A percentile compares a stretch with the other conserved stretches of the same genome.
Evolutionary conservation across 2,113 vertebrate species (phyloP).

Genomic region (Nothoprocta perdicaria): DNA sequence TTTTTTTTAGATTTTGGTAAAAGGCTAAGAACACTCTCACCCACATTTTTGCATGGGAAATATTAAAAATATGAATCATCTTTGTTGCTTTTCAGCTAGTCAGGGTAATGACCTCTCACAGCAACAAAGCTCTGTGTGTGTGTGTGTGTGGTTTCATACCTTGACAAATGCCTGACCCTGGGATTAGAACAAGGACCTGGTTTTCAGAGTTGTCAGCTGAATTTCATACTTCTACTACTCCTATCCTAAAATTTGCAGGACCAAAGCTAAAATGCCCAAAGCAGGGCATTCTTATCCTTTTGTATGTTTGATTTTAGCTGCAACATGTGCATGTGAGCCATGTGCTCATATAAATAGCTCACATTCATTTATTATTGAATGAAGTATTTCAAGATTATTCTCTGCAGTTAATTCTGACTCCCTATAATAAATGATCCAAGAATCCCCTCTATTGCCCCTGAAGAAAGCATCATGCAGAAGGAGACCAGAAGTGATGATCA

Average conservation of each 20-base stretch:
- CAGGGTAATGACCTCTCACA: neutral
- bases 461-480: neutral
- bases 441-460: neutral
- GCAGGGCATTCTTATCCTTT: neutral
- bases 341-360: neutral
- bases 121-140: neutral
- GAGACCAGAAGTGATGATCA: neutral
- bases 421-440: neutral
- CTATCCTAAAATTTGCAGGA: neutral
- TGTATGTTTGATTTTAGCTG: neutral
- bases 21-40: conserved; percentile 39
- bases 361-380: neutral
- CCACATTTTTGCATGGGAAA: conserved; percentile 22
- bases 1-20: conserved; percentile 37
- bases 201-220: neutral
- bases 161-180: neutral
- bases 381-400: neutral
- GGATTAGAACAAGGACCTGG: neutral
- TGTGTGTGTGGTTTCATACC: neutral
- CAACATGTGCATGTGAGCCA: neutral
- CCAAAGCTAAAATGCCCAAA: neutral
- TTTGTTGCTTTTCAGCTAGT: neutral
- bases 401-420: neutral
- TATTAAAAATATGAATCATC: conserved; percentile 31
- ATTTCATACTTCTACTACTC: neutral